These are phyloP conservation scores for Synanthedon formicaeformis DNA, from an alignment of 2,888 invertebrate genomes.

Conservation along the genomic window DNA sequence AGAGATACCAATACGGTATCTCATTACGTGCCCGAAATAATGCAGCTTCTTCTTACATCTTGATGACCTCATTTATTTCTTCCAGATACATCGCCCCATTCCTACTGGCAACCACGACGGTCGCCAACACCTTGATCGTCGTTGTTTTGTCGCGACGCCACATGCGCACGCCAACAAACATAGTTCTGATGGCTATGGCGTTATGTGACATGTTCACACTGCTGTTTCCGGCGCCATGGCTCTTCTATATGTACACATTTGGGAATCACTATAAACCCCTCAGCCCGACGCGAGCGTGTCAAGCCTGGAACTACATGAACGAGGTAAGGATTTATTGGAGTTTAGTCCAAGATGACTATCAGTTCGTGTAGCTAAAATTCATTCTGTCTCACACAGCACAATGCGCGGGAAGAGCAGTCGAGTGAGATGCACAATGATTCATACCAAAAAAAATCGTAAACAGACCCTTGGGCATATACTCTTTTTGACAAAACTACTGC, in stretches of 20 bases:
- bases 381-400: too few species aligned
- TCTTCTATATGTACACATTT: conserved; percentile 92
- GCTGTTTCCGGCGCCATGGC: conserved; percentile 89
- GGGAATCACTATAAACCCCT: conserved; percentile 87
- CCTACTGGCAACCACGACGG: conserved; percentile 86
- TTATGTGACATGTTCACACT: conserved; percentile 94
- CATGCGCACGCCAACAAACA: conserved; percentile 93
- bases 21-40: too few species aligned
- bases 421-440: too few species aligned
- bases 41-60: too few species aligned
- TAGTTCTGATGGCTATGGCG: conserved; percentile 96
- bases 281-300: conserved; percentile 81
- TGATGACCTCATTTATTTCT: background rate
- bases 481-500: too few species aligned
- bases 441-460: too few species aligned
- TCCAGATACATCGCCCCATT: conserved; percentile 80
- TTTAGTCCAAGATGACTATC: too few species aligned
- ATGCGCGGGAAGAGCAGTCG: too few species aligned
- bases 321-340: conserved; percentile 78
- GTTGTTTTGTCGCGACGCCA: conserved; percentile 89
- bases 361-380: too few species aligned
- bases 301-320: conserved; percentile 83
- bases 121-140: conserved; percentile 91
- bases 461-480: too few species aligned
- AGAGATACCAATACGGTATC: too few species aligned